Conservation (phyloP, 2,113 vertebrate species). For the Periophthalmus modestus region DNA sequence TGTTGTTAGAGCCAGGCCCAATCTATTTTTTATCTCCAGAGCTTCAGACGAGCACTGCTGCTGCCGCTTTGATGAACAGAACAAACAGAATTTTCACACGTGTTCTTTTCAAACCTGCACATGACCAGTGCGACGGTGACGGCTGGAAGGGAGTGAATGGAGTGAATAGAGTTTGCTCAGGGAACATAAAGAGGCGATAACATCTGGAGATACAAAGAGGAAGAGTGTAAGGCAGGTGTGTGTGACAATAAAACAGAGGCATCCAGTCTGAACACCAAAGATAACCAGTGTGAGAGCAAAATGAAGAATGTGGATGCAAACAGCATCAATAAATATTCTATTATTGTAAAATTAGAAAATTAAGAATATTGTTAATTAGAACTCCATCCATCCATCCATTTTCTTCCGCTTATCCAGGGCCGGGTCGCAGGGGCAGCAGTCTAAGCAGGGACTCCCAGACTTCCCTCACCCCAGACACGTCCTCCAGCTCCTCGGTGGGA, state of each 20-base stretch:
- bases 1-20: constrained; percentile 16
- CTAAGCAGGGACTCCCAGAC: no score
- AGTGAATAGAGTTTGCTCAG: neutral
- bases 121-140: neutral
- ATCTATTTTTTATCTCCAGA: constrained; percentile 55
- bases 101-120: constrained; percentile 22
- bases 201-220: constrained; percentile 16
- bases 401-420: no score
- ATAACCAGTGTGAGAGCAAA: neutral
- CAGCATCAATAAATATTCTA: neutral
- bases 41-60: constrained; percentile 18
- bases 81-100: constrained; percentile 32
- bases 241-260: constrained; percentile 32
- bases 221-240: constrained; percentile 48
- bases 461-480: no score
- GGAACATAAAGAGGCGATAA: constrained; percentile 17
- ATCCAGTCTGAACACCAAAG: constrained; percentile 27
- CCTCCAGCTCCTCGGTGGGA: no score
- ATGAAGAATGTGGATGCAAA: neutral
- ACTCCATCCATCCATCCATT: no score
- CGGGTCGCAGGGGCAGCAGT: no score
- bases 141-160: no score
- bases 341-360: no score
- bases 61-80: constrained; percentile 31
- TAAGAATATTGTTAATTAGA: no score